phyloP scores from a whole-genome alignment of 2,113 vertebrate species.

The Choloepus hoffmanni region DNA sequence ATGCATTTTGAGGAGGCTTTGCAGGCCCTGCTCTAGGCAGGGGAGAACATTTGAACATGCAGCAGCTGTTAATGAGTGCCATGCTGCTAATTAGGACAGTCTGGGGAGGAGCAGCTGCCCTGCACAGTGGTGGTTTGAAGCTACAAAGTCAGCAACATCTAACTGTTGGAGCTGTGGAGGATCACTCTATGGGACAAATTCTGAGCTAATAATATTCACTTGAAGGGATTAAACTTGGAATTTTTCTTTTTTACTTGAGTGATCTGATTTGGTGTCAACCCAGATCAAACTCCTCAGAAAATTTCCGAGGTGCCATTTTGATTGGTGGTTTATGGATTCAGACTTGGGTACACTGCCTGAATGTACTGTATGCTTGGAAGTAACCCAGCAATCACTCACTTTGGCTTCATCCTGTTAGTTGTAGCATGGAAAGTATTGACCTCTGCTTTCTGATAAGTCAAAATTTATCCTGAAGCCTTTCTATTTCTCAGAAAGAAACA shows the following conservation, averaged over 20 bases:
- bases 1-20: constrained; percentile 49
- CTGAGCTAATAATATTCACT: neutral
- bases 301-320: neutral
- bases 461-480: neutral
- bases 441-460: neutral
- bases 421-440: neutral
- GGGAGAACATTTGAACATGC: neutral
- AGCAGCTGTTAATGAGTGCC: constrained; percentile 42
- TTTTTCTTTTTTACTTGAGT: neutral
- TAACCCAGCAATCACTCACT: too few relatives aligned
- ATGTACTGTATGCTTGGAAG: neutral
- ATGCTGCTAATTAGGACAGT: constrained; percentile 53
- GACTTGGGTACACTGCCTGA: neutral
- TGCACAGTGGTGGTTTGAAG: neutral
- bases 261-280: neutral
- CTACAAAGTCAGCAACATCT: neutral
- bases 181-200: neutral
- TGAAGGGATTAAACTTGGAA: neutral
- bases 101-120: constrained; percentile 56
- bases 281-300: constrained; percentile 1
- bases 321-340: neutral
- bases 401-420: neutral
- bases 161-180: neutral
- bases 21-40: neutral
- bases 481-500: neutral